Evolutionary conservation across 2,888 invertebrate species (phyloP), one percentile per base, ranked within the genome.

Genomic region (Ryuthela nishihirai): DNA sequence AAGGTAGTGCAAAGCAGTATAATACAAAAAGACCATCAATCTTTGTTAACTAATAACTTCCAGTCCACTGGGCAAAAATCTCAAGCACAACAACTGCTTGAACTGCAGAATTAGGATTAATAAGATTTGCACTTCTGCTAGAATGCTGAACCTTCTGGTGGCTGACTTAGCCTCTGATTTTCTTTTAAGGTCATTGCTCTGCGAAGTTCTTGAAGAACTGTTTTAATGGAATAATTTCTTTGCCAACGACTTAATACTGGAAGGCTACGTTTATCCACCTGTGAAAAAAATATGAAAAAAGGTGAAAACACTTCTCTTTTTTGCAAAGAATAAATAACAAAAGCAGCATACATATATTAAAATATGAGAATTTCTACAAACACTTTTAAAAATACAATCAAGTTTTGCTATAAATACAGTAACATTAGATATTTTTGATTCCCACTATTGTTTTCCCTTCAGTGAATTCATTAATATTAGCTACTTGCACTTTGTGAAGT

Each of bases 141-240:
- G 83, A 92, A 97, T 78, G 86, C 86, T 80, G 90, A 90, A 77
- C 94, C 94, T 79, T 99, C 98, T 69, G 97, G 93, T 70, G 98
- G 98, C 81, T 99, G 98, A 70, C 92, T 87, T 74, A 95, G 82
- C 82, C 95, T 97, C 85, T 91, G 85, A 80, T 99, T 99, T 78
- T 98, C 98, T 80, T 97, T 98, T 72, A 88, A 81, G 71, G 91
- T 89, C 98, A 98, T 98, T 76, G 91, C 82, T 78, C 92, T 85
- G 76, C 94, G 87, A 71, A 97, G 80, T 64, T 75, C 76, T 79
- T 91, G 93, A 73, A 99, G 83, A 72, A 98, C 87, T 73, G 89
- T 89, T 81, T 97, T 95, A 79, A 99, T 94, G 73, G 94, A 92
- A 78, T 90, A 94, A 73, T 89, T 90, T 65, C 90, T 83, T 76